phyloP scores from a whole-genome alignment of 1,140 invertebrate genomes.

The Rhagoletis zephyria region DNA sequence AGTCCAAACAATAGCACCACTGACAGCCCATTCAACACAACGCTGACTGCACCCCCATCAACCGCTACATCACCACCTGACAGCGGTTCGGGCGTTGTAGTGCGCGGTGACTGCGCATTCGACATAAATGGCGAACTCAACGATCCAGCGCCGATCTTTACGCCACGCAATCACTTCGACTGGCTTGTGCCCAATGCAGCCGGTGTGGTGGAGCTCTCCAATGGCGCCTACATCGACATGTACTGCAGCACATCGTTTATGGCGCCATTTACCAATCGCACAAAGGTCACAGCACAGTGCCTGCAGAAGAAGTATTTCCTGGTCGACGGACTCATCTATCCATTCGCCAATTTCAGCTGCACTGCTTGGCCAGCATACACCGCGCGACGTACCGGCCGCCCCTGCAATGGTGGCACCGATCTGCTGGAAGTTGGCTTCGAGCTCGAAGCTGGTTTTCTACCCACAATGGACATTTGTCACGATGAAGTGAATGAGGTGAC shows the following conservation, averaged over 20 bases:
- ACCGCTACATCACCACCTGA: slow-evolving; percentile 47
- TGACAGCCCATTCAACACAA: background rate
- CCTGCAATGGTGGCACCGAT: slow-evolving; percentile 69
- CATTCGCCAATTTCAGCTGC: slow-evolving; percentile 69
- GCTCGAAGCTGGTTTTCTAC: slow-evolving; percentile 69
- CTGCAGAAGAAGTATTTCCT: slow-evolving; percentile 67
- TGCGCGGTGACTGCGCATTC: slow-evolving; percentile 66
- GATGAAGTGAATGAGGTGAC: slow-evolving; percentile 70
- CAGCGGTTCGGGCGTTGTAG: slow-evolving; percentile 53
- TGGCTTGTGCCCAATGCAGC: slow-evolving; percentile 65
- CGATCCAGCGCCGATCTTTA: slow-evolving; percentile 66
- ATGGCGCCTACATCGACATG: slow-evolving; percentile 68
- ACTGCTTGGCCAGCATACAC: slow-evolving; percentile 63
- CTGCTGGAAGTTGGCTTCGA: slow-evolving; percentile 70
- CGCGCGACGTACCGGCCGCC: slow-evolving; percentile 66
- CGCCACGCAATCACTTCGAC: slow-evolving; percentile 61
- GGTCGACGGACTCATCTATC: slow-evolving; percentile 64
- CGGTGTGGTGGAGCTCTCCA: slow-evolving; percentile 64
- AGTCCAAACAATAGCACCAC: background rate
- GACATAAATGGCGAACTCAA: slow-evolving; percentile 66
- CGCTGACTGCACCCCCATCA: slow-evolving; percentile 38
- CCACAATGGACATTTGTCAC: slow-evolving; percentile 73
- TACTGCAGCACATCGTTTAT: slow-evolving; percentile 64
- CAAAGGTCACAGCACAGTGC: slow-evolving; percentile 65
- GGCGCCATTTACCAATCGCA: slow-evolving; percentile 61